Evolutionary conservation across 2,113 vertebrate species (phyloP).

Genomic region (Platichthys flesus): DNA sequence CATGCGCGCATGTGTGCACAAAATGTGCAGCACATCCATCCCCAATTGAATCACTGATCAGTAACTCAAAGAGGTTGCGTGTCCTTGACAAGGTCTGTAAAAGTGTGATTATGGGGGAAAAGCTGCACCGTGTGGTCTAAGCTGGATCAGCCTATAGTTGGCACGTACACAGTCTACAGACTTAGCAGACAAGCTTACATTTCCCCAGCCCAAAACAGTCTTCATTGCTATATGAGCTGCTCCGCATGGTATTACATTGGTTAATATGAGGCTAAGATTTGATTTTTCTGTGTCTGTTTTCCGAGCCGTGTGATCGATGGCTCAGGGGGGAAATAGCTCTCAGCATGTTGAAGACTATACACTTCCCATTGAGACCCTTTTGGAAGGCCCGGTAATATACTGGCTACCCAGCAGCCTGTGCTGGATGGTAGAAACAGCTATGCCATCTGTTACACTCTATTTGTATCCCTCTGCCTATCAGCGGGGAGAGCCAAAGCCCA

Average conservation of each 20-base stretch:
- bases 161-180: conserved; percentile 35
- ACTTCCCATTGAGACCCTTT: conserved; percentile 59
- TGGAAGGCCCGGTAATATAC: conserved; percentile 55
- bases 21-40: conserved; percentile 25
- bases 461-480: conserved; percentile 66
- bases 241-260: conserved; percentile 20
- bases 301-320: conserved; percentile 46
- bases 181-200: conserved; percentile 52
- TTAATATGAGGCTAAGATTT: conserved; percentile 18
- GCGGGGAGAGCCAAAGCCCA: conserved; percentile 36
- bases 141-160: conserved; percentile 54
- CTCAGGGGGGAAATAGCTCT: conserved; percentile 32
- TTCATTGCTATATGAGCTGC: conserved; percentile 8
- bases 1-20: background rate
- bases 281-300: conserved; percentile 31
- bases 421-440: conserved; percentile 62
- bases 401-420: conserved; percentile 62
- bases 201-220: conserved; percentile 42
- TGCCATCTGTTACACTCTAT: conserved; percentile 77
- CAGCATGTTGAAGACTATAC: conserved; percentile 53
- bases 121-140: conserved; percentile 48
- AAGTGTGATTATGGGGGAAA: conserved; percentile 46
- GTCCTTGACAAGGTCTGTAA: conserved; percentile 55
- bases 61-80: conserved; percentile 41
- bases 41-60: conserved; percentile 38